These are phyloP conservation scores for Actinemys pallida DNA, from an alignment of 2,113 vertebrate genomes.

Conservation along the genomic window DNA sequence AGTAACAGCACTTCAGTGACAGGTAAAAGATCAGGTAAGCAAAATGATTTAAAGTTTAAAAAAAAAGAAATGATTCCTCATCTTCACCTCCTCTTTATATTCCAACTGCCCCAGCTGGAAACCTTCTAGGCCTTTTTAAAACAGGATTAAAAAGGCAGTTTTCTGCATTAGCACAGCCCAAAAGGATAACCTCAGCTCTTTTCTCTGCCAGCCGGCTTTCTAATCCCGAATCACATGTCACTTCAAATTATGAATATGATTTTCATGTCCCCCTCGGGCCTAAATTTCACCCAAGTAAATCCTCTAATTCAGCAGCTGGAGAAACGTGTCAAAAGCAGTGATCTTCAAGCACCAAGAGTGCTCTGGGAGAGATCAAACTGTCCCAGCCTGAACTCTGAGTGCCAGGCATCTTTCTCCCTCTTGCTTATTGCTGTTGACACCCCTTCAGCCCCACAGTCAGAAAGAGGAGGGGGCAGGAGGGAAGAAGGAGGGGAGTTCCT, in stretches of 20 bases:
- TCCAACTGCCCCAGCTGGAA: slow-evolving; percentile 76
- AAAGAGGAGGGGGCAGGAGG: slow-evolving; percentile 23
- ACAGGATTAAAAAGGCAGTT: slow-evolving; percentile 78
- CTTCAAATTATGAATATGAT: slow-evolving; percentile 84
- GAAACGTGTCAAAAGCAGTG: slow-evolving; percentile 78
- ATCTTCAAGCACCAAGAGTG: slow-evolving; percentile 71
- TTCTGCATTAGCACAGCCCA: slow-evolving; percentile 78
- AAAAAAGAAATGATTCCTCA: slow-evolving; percentile 60
- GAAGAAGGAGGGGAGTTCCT: neutral
- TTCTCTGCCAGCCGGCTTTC: slow-evolving; percentile 80
- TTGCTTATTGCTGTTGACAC: slow-evolving; percentile 60
- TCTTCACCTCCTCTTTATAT: slow-evolving; percentile 61
- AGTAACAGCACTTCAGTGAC: neutral
- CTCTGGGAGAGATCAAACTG: slow-evolving; percentile 76
- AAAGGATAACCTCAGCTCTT: slow-evolving; percentile 79
- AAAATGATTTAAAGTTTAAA: neutral
- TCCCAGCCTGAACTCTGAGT: slow-evolving; percentile 55
- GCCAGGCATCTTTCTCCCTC: slow-evolving; percentile 51
- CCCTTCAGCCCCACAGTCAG: neutral
- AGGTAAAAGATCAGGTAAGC: neutral
- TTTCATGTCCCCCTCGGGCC: slow-evolving; percentile 80
- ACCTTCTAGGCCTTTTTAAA: slow-evolving; percentile 76
- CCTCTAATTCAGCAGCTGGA: slow-evolving; percentile 79
- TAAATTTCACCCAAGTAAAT: slow-evolving; percentile 84
- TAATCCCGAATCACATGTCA: slow-evolving; percentile 84